phyloP scores from a whole-genome alignment of 2,113 vertebrate genomes.

The Mus musculus region GRCm39 chr10:46129501-46130000 shows the following conservation, averaged over 20 bases:
- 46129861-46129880: background rate
- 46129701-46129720: background rate
- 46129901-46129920: background rate
- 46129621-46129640: background rate
- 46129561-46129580: background rate
- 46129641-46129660: background rate
- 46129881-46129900: background rate
- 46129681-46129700: background rate
- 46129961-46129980: constrained; percentile 32
- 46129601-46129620: background rate
- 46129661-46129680: background rate
- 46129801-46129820: background rate
- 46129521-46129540: background rate
- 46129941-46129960: background rate
- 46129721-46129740: background rate
- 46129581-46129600: background rate
- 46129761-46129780: background rate
- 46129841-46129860: background rate
- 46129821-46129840: background rate
- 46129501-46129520: background rate
- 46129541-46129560: background rate
- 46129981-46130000: constrained; percentile 57
- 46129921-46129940: background rate
- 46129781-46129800: background rate
- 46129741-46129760: background rate